phyloP scores from a whole-genome alignment of 2,888 invertebrate species.

The Cephus runcator region DNA sequence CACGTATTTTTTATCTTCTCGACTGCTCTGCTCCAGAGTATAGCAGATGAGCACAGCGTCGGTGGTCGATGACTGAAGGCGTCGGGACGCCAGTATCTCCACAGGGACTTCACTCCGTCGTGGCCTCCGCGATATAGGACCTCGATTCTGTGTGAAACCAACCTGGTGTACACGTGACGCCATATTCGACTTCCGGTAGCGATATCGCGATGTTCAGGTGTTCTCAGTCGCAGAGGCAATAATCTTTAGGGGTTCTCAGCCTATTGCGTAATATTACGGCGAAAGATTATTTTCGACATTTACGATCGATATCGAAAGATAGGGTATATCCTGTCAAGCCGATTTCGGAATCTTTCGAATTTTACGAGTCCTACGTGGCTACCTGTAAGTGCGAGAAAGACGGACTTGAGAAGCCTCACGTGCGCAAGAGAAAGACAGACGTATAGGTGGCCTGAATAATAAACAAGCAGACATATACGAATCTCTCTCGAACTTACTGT shows the following conservation, averaged over 20 bases:
- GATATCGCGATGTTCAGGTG: constrained; percentile 28
- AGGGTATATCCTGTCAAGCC: neutral
- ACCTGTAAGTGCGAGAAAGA: too few species aligned
- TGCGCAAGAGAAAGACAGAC: too few species aligned
- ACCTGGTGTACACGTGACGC: neutral
- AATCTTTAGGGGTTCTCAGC: neutral
- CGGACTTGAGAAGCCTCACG: too few species aligned
- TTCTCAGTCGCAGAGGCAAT: neutral
- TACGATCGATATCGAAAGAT: neutral
- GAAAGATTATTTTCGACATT: neutral
- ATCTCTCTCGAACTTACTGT: too few species aligned
- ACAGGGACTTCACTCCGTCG: constrained; percentile 17
- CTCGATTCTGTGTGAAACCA: neutral
- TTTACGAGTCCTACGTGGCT: neutral
- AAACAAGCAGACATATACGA: too few species aligned
- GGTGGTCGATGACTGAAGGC: neutral
- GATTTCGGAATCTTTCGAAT: neutral
- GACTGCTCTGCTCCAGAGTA: neutral
- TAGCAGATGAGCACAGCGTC: neutral
- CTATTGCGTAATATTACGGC: neutral
- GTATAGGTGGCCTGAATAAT: too few species aligned
- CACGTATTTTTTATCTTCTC: too few species aligned
- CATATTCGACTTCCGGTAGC: constrained; percentile 34
- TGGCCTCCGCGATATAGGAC: constrained; percentile 17
- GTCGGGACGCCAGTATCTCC: constrained; percentile 22